Evolutionary conservation across 2,888 invertebrate genomes (phyloP), one percentile per base, ranked within the genome.

Genomic region (Erebia palarica): DNA sequence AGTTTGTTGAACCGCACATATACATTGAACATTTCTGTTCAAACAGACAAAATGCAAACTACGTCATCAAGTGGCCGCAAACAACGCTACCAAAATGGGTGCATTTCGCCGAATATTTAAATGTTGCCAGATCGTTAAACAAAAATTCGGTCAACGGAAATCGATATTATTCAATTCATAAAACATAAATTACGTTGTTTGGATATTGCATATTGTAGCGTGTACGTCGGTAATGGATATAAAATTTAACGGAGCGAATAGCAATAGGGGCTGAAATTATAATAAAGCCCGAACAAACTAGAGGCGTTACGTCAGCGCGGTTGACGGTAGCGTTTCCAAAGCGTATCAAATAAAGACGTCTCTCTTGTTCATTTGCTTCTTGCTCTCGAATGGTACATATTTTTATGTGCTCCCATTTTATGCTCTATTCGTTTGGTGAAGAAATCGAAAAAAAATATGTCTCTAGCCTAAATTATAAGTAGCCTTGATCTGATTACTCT

Each of bases 211-310:
- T 77, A 78, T 76, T 76, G 75, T 78, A 78, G 78, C 75, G 78
- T 80, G 78, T 79, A 76, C 76, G 71, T 68, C 72, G 75, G 75
- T 78, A 80, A 81, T 80, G 78, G 77, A 78, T 77, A 81, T 79
- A 80, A 82, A 81, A 78, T 77, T 80, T 78, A 75, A 80, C 76
- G 78, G 74, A 69, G 75, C 77, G 77, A 79, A 78, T 79, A 78
- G 77, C 78, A 77, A 77, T 77, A 74, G 66, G 49, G 78, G 75
- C 78, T 77, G 78, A 79, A 81, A 79, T 78, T 77, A 78, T 78
- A 79, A 81, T 79, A 78, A 81, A 80, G 77, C 75, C 75, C 74
- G 73, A 7, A 51, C 51, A 51, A 14, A 51, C 14, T 1, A 47
- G 13, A 4, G 11, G 47, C 47, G 47, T 0, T 3, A 47, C 47